Evolutionary conservation across 2,113 vertebrate species (phyloP), one percentile per base, ranked within the genome.

Genomic region (Carlito syrichta): DNA sequence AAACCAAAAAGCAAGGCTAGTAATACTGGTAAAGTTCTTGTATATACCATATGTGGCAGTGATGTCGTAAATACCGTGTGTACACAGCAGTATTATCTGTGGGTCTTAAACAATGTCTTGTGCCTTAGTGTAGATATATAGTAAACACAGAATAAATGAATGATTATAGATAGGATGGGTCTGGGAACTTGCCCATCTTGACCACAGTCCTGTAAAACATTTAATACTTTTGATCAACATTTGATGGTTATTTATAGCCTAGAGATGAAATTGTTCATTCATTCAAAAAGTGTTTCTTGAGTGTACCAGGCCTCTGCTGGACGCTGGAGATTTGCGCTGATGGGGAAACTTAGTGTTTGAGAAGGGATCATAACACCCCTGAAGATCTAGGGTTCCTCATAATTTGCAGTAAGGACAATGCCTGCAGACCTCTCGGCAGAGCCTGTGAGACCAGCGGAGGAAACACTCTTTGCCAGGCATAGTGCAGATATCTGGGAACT

Each of bases 11-110:
- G 9, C 8, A 22, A 74, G 76, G 23, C 56, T 38, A 0, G 78
- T 0, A 1, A 2, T 14, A 0, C 32, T 2, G 4, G 43, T 7
- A n/a, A 4, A 1, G 22, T 27, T 73, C 69, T 25, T 13, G 9
- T 6, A 2, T 2, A 4, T 3, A 3, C 66, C 23, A 0, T 2
- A 0, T 17, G 16, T 8, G 68, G 13, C 48, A 3, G 0, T 13
- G 32, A 38, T 3, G 68, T 17, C 23, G 8, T 8, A 4, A 5
- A 0, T 0, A 0, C 0, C 8, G 20, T 17, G 22, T 3, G 0
- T 0, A 16, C 22, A 7, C 7, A 9, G 68, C 66, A 8, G 3
- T 20, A 1, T 40, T 3, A 1, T 35, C 77, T 19, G 77, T 17
- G 27, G 32, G 0, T 30, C 45, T 12, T 19, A 25, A 11, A 19